Conservation (phyloP, 2,113 vertebrate species). For the Craseonycteris thonglongyai region DNA sequence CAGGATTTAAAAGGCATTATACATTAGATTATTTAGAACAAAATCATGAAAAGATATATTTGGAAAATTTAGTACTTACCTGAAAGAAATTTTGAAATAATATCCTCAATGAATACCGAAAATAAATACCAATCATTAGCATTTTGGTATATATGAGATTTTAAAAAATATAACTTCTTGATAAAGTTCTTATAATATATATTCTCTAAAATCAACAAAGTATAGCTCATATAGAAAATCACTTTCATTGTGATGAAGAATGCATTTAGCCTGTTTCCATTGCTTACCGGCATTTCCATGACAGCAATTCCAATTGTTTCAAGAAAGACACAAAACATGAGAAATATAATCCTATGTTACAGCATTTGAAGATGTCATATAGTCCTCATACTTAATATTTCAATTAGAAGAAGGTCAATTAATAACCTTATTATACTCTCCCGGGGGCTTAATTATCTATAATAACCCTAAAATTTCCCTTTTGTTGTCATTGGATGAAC, state of each 20-base stretch:
- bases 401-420: conserved; percentile 6
- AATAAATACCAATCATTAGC: conserved; percentile 42
- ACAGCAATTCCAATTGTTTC: conserved; percentile 51
- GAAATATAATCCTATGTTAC: background rate
- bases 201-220: background rate
- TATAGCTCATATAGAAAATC: background rate
- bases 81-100: conserved; percentile 20
- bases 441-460: background rate
- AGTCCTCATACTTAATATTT: conserved; percentile 46
- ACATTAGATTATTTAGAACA: background rate
- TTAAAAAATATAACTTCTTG: background rate
- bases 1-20: background rate
- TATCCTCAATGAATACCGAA: conserved; percentile 34
- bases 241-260: conserved; percentile 63
- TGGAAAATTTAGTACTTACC: conserved; percentile 20
- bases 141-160: conserved; percentile 31
- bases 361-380: conserved; percentile 31
- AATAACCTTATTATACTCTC: background rate
- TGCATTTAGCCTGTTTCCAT: conserved; percentile 39
- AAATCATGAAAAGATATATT: background rate
- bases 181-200: background rate
- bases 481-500: conserved; percentile 50
- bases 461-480: conserved; percentile 54
- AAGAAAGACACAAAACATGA: conserved; percentile 58
- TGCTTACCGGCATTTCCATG: conserved; percentile 56